Conservation (phyloP, 2,797 vertebrate genomes). For the Triplophysa bombifrons region DNA sequence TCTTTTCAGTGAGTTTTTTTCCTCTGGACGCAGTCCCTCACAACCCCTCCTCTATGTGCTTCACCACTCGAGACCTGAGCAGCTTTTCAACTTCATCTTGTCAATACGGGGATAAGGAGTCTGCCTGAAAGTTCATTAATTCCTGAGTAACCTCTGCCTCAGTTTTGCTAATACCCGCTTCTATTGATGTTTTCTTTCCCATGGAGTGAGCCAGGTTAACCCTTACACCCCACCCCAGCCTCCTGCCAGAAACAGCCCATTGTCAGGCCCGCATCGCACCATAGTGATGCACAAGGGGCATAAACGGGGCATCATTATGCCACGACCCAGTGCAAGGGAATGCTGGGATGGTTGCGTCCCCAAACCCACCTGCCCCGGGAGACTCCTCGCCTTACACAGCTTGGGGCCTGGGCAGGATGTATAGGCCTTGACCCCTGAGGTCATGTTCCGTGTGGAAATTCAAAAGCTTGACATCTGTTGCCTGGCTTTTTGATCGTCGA, state of each 20-base stretch:
- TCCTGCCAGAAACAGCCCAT: slow-evolving; percentile 48
- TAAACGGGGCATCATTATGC: slow-evolving; percentile 46
- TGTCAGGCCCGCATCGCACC: slow-evolving; percentile 42
- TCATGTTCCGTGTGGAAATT: slow-evolving; percentile 77
- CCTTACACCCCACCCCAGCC: slow-evolving; percentile 50
- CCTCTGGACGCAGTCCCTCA: slow-evolving; percentile 33
- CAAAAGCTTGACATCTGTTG: slow-evolving; percentile 83
- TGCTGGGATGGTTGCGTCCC: slow-evolving; percentile 64
- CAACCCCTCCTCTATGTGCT: slow-evolving; percentile 48
- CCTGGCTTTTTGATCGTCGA: slow-evolving; percentile 73
- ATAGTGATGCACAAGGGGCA: slow-evolving; percentile 38
- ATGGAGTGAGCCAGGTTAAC: slow-evolving; percentile 63
- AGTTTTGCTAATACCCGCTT: slow-evolving; percentile 64
- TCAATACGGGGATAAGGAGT: slow-evolving; percentile 72
- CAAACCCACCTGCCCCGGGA: slow-evolving; percentile 70
- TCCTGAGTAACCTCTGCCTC: slow-evolving; percentile 68
- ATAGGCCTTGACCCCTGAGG: slow-evolving; percentile 77
- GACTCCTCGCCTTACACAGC: slow-evolving; percentile 74
- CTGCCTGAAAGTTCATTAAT: slow-evolving; percentile 73
- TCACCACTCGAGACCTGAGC: slow-evolving; percentile 56
- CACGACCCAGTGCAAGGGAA: slow-evolving; percentile 47
- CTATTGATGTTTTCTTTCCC: slow-evolving; percentile 73
- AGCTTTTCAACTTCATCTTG: slow-evolving; percentile 67
- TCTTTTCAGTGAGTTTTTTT: slow-evolving; percentile 58
- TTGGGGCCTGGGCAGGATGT: slow-evolving; percentile 73